Evolutionary conservation across 2,888 invertebrate species (phyloP), one percentile per base, ranked within the genome.

Genomic region (Frankliniella intonsa): DNA sequence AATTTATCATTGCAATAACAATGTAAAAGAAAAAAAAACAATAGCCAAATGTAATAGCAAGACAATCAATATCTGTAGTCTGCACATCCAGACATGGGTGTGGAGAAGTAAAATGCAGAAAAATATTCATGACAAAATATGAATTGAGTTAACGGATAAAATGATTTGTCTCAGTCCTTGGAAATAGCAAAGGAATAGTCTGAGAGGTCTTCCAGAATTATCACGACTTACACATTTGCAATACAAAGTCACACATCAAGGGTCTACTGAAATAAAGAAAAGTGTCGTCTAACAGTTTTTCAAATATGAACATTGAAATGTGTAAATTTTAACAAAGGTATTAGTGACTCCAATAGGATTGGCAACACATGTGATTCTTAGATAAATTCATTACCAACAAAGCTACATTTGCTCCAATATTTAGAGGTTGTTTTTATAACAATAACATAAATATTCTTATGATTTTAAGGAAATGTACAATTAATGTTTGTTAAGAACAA

Each of bases 71-170:
- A 25, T 25, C 22, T 25, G 2, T 10, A 62, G 62, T 62, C 62
- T 62, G 38, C 8, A 1, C 19, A 62, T 62, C 17, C 62, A 62
- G n/a, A n/a, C 19, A 62, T 14, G 7, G 19, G 19, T 62, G 17
- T 62, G 0, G 62, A 62, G 62, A 62, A 25, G 69, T 76, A 76
- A 76, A 76, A 76, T 76, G 69, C 69, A 76, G 69, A 76, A 76
- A 76, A n/a, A 76, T 25, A 22, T 25, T 22, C 25, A 76, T 69
- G 69, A 38, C 69, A 69, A 3, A 5, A 69, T 3, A 69, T 25
- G 69, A 76, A 76, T 10, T 25, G 9, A 25, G 69, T 76, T 76
- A 11, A 25, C 25, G 22, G 25, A 76, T 76, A 76, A 76, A 76
- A 76, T 10, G 12, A 25, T 76, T 22, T 12, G 12, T 76, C 12